A percentile compares a stretch with the other conserved stretches of the same genome.
Conservation (phyloP, 2,797 vertebrate species). For the Fistularia tabacaria region DNA sequence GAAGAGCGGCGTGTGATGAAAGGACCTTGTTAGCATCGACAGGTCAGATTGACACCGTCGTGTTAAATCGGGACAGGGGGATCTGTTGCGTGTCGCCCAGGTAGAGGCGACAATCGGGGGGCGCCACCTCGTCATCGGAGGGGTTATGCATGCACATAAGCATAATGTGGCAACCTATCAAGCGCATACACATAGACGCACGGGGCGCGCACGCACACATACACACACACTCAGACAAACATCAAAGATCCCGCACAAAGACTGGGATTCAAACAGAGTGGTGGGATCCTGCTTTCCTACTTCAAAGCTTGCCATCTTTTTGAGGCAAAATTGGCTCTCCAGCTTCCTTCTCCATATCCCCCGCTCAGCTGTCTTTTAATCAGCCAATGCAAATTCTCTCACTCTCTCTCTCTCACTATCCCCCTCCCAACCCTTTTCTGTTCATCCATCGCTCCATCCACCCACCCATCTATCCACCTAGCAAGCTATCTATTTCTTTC, state of each 20-base stretch:
- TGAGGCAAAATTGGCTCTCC: conserved; percentile 65
- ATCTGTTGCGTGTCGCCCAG: conserved; percentile 5
- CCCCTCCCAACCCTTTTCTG: background rate
- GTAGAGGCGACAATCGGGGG: background rate
- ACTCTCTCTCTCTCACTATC: conserved; percentile 4
- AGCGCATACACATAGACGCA: conserved; percentile 10
- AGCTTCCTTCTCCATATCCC: conserved; percentile 44
- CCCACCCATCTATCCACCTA: background rate
- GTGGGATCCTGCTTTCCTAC: conserved; percentile 50
- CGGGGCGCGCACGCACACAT: conserved; percentile 4
- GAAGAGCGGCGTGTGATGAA: conserved; percentile 11
- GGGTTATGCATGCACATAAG: conserved; percentile 12
- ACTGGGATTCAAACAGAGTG: conserved; percentile 57
- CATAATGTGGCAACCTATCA: conserved; percentile 18
- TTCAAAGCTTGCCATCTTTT: conserved; percentile 73
- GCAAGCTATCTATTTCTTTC: conserved; percentile 3
- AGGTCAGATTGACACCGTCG: conserved; percentile 18
- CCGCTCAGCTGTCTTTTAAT: conserved; percentile 59
- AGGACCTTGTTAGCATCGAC: conserved; percentile 18
- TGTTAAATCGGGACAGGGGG: conserved; percentile 7
- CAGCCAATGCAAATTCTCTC: conserved; percentile 52
- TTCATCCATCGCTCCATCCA: no score
- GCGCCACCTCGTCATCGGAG: conserved; percentile 5
- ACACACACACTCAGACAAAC: conserved; percentile 32
- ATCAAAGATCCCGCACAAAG: conserved; percentile 68